A percentile compares a stretch with the other conserved stretches of the same genome.
phyloP scores from a whole-genome alignment of 2,797 vertebrate genomes.

The Notolabrus celidotus region DNA sequence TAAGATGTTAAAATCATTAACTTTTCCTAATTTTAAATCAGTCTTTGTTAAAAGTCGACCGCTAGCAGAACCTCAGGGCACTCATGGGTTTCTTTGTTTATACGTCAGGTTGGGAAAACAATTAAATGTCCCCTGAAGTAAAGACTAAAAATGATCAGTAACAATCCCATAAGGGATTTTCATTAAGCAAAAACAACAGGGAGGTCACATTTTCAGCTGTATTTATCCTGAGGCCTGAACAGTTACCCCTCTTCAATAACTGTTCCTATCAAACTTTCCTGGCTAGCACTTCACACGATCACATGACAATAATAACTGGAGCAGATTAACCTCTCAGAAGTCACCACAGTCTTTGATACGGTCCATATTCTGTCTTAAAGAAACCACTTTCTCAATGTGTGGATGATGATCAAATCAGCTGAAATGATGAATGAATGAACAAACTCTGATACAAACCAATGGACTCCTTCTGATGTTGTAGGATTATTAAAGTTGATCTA shows the following conservation, averaged over 20 bases:
- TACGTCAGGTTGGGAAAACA: slow-evolving; percentile 17
- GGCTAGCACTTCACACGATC: background rate
- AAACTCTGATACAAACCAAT: no score
- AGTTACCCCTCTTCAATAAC: no score
- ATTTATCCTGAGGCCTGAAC: slow-evolving; percentile 21
- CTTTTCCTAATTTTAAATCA: slow-evolving; percentile 53
- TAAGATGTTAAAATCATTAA: slow-evolving; percentile 37
- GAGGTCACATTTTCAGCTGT: slow-evolving; percentile 16
- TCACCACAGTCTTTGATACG: no score
- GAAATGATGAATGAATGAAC: no score
- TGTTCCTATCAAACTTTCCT: background rate
- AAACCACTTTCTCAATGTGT: no score
- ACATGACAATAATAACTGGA: background rate
- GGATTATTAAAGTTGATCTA: no score
- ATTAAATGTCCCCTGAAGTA: slow-evolving; percentile 28
- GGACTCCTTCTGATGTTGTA: no score
- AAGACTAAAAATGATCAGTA: slow-evolving; percentile 32
- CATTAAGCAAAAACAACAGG: slow-evolving; percentile 9
- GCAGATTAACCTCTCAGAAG: background rate
- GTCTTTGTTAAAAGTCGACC: slow-evolving; percentile 30
- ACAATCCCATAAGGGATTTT: slow-evolving; percentile 11
- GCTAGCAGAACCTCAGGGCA: slow-evolving; percentile 15
- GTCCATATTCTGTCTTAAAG: no score
- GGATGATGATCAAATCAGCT: no score
- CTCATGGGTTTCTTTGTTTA: slow-evolving; percentile 4